Conservation (phyloP, 2,797 vertebrate species). For the Prionace glauca region DNA sequence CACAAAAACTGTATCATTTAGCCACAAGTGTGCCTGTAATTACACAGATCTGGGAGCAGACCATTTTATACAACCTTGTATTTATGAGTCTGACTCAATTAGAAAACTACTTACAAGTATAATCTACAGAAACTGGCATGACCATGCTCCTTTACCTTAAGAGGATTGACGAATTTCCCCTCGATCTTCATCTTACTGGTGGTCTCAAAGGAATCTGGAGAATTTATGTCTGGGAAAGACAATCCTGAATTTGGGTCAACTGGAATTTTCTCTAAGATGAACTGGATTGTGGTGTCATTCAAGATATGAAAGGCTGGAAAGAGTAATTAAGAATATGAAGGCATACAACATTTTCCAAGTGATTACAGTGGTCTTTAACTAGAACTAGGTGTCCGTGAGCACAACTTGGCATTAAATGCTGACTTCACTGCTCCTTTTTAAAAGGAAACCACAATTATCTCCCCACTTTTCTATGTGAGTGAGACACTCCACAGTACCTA, state of each 20-base stretch:
- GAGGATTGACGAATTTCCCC: slow-evolving; percentile 83
- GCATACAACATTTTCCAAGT: not conserved
- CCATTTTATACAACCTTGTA: not conserved
- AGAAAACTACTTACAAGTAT: not conserved
- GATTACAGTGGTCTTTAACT: not conserved
- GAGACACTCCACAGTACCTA: not conserved
- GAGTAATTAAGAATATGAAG: slow-evolving; percentile 35
- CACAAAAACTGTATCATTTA: not conserved
- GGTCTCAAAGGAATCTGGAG: slow-evolving; percentile 60
- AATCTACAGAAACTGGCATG: not conserved
- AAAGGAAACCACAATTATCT: not conserved
- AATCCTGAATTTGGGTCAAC: slow-evolving; percentile 63
- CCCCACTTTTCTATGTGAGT: not conserved
- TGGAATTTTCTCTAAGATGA: slow-evolving; percentile 82
- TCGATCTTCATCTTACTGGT: slow-evolving; percentile 78
- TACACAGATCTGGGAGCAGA: not conserved
- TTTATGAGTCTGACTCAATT: not conserved
- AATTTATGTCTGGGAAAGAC: slow-evolving; percentile 61
- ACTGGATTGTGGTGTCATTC: slow-evolving; percentile 89
- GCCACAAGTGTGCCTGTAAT: not conserved
- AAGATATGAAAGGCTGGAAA: slow-evolving; percentile 87
- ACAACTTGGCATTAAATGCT: not conserved
- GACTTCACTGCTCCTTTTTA: not conserved
- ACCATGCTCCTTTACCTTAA: slow-evolving; percentile 70
- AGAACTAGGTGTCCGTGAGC: not conserved